Evolutionary conservation across 2,113 vertebrate species (phyloP).

Genomic region (Geococcyx californianus): DNA sequence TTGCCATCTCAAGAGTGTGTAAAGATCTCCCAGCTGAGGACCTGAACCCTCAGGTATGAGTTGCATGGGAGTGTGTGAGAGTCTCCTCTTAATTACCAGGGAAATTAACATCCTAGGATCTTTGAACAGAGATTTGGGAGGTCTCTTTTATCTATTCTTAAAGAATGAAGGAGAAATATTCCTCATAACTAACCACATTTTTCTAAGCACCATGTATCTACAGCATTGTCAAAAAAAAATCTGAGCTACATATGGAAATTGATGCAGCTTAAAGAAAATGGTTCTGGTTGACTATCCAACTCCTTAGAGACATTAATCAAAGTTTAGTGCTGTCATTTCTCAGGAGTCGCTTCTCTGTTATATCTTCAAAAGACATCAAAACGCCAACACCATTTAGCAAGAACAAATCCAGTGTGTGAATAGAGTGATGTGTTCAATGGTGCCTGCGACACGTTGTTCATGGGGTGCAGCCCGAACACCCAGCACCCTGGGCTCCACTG

Average conservation of each 20-base stretch:
- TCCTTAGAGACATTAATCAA: slow-evolving; percentile 51
- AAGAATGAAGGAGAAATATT: not conserved
- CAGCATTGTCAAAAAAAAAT: not conserved
- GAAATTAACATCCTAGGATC: not conserved
- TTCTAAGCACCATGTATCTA: not conserved
- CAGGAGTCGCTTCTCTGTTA: not conserved
- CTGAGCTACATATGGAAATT: not conserved
- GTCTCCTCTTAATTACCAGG: not conserved
- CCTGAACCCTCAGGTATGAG: not conserved
- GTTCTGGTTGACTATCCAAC: not conserved
- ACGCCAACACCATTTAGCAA: not conserved
- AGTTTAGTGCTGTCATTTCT: slow-evolving; percentile 26
- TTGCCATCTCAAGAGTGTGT: not conserved
- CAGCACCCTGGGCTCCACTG: not conserved
- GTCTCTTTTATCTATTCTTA: not conserved
- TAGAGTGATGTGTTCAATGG: not conserved
- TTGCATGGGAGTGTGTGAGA: not conserved
- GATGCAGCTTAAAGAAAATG: slow-evolving; percentile 12
- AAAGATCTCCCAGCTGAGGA: not conserved
- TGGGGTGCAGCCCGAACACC: rapidly evolving
- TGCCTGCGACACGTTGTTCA: not conserved
- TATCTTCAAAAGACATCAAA: slow-evolving; percentile 9
- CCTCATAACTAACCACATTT: not conserved
- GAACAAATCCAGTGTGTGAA: not conserved
- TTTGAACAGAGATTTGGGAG: not conserved